Evolutionary conservation across 2,888 invertebrate species (phyloP).

Genomic region (Epinotia bilunana): DNA sequence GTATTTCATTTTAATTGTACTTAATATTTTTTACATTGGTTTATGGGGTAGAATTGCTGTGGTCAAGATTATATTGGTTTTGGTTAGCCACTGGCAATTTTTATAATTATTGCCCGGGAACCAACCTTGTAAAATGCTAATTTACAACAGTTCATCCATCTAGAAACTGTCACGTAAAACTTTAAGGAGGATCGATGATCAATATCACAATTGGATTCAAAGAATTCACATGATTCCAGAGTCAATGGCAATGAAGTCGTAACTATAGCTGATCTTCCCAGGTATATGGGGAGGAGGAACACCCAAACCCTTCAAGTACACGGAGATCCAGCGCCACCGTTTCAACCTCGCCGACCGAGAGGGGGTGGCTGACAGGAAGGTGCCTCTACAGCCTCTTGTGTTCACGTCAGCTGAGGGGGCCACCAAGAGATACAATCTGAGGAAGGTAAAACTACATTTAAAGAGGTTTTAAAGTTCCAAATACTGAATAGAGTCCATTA

Average conservation of each 20-base stretch:
- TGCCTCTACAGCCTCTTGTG: slow-evolving; percentile 96
- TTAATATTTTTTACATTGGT: background rate
- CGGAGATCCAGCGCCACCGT: slow-evolving; percentile 97
- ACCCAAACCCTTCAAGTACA: slow-evolving; percentile 98
- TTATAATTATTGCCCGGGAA: background rate
- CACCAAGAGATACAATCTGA: slow-evolving; percentile 94
- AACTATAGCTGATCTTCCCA: slow-evolving; percentile 47
- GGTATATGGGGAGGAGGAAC: slow-evolving; percentile 96
- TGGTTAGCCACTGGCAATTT: background rate
- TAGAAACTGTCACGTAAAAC: no score
- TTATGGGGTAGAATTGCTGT: background rate
- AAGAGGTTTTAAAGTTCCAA: no score
- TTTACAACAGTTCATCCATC: no score
- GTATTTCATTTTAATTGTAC: no score
- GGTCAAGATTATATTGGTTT: background rate
- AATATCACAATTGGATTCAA: no score
- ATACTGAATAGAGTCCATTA: no score
- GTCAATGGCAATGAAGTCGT: background rate
- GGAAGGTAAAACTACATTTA: slow-evolving; percentile 89
- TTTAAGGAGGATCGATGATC: background rate
- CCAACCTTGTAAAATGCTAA: background rate
- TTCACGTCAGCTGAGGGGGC: slow-evolving; percentile 96
- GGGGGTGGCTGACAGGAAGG: slow-evolving; percentile 96
- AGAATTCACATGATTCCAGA: no score
- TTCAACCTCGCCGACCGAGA: slow-evolving; percentile 95